phyloP scores from a whole-genome alignment of 2,113 vertebrate species.

The Phalacrocorax pelagicus region DNA sequence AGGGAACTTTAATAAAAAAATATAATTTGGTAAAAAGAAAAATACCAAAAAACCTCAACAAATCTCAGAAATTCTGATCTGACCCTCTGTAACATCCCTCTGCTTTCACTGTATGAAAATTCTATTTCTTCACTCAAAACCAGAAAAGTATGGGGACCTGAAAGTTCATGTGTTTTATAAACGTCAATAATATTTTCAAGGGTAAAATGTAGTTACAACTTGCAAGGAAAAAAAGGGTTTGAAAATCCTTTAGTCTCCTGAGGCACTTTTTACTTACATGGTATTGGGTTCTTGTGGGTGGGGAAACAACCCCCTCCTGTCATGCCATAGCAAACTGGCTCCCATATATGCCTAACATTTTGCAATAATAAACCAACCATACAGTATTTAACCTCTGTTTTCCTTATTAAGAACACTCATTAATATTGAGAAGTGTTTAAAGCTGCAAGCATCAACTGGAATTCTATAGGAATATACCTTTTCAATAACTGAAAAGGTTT shows the following conservation, averaged over 20 bases:
- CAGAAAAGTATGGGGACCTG: neutral
- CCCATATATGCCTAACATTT: neutral
- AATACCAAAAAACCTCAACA: neutral
- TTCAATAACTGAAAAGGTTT: neutral
- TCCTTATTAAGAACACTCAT: neutral
- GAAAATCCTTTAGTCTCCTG: neutral
- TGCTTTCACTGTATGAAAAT: neutral
- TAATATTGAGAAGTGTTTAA: neutral
- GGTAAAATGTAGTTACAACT: neutral
- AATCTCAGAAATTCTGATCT: neutral
- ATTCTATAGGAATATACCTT: neutral
- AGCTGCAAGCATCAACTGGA: neutral
- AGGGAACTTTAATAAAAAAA: neutral
- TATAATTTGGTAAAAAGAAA: neutral
- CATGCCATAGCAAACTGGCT: neutral
- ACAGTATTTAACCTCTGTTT: neutral
- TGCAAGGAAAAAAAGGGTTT: neutral
- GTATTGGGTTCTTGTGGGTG: neutral
- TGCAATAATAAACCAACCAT: neutral
- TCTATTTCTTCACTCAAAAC: neutral
- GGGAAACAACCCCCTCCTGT: neutral
- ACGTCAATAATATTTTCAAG: neutral
- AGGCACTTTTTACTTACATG: neutral
- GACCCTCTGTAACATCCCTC: neutral
- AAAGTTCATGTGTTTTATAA: neutral